phyloP scores from a whole-genome alignment of 2,113 vertebrate species.

The Oncorhynchus mykiss region DNA sequence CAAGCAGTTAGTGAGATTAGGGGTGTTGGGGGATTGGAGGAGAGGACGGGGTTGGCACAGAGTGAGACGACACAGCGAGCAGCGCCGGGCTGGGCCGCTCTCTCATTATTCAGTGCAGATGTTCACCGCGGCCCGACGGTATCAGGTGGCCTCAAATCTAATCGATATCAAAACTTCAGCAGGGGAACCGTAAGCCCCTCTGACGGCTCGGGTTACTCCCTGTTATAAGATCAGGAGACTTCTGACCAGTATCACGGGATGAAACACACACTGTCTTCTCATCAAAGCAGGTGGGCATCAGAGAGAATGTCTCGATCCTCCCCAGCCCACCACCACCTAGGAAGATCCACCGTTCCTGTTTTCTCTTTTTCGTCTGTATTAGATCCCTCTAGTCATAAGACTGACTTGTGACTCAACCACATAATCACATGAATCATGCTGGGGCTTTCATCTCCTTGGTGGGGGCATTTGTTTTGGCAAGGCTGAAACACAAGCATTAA shows the following conservation, averaged over 20 bases:
- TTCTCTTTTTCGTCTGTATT: constrained; percentile 38
- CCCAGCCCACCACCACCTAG: constrained; percentile 59
- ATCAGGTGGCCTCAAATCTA: constrained; percentile 71
- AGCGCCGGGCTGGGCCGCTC: neutral
- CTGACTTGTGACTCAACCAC: constrained; percentile 26
- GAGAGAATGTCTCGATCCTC: constrained; percentile 34
- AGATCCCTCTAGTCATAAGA: constrained; percentile 44
- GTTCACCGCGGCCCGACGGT: constrained; percentile 48
- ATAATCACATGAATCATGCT: constrained; percentile 65
- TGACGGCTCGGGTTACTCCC: constrained; percentile 61
- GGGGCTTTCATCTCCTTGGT: constrained; percentile 71
- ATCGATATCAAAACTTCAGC: constrained; percentile 72
- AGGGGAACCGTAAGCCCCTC: constrained; percentile 60
- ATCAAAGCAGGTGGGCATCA: constrained; percentile 71
- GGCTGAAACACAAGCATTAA: constrained; percentile 77
- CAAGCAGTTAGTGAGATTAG: neutral
- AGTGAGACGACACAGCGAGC: neutral
- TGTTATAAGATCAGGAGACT: constrained; percentile 42
- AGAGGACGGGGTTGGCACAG: neutral
- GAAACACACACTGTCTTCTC: constrained; percentile 66
- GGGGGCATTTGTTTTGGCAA: constrained; percentile 72
- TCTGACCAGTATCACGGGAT: constrained; percentile 48
- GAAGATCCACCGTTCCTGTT: constrained; percentile 40
- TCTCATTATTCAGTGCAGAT: constrained; percentile 70
- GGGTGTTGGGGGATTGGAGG: neutral